phyloP scores from a whole-genome alignment of 2,113 vertebrate genomes.

The Pithys albifrons region DNA sequence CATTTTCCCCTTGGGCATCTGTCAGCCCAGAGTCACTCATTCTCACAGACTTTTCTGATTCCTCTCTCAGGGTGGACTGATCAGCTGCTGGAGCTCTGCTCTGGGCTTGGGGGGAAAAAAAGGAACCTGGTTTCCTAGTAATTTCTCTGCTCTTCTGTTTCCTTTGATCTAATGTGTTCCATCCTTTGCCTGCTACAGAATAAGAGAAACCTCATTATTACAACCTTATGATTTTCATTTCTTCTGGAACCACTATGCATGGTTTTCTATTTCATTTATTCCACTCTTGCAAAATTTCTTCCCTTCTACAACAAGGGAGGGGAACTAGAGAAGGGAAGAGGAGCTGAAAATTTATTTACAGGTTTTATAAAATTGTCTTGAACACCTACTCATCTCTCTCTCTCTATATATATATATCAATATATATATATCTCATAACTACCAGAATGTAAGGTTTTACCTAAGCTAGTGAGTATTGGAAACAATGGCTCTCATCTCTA shows the following conservation, averaged over 20 bases:
- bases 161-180: not conserved
- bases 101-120: not conserved
- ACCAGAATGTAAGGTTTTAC: not conserved
- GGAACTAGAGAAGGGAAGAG: not conserved
- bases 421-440: not conserved
- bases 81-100: not conserved
- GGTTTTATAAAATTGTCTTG: not conserved
- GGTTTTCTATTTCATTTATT: not conserved
- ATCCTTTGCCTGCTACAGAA: not conserved
- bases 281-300: not conserved
- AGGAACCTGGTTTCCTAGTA: not conserved
- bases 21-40: rapidly evolving
- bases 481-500: not conserved
- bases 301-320: not conserved
- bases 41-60: not conserved
- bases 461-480: not conserved
- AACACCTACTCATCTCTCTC: not conserved
- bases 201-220: not conserved
- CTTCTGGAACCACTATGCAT: not conserved
- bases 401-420: too few relatives aligned
- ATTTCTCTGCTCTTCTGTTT: not conserved
- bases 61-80: not conserved
- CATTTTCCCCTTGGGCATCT: not conserved
- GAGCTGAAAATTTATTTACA: not conserved
- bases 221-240: not conserved